These are phyloP conservation scores for Rhopalosiphum nymphaeae DNA, from an alignment of 2,888 invertebrate genomes.

Conservation along the genomic window DNA sequence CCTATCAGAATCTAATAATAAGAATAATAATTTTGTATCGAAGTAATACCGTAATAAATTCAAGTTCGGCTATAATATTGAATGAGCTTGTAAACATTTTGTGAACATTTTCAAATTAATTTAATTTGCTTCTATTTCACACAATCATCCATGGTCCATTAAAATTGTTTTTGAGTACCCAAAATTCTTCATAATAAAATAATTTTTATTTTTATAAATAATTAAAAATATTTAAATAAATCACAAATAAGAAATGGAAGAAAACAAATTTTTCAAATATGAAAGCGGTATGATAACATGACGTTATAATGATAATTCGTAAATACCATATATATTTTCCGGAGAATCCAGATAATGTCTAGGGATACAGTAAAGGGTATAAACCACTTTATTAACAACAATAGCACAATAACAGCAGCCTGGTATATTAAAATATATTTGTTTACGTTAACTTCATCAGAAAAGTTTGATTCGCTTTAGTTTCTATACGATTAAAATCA, in stretches of 20 bases:
- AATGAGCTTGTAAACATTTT: neutral
- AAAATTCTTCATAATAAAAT: neutral
- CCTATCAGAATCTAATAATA: neutral
- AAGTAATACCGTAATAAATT: neutral
- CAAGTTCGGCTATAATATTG: neutral
- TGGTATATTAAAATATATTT: neutral
- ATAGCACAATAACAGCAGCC: neutral
- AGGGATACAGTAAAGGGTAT: constrained; percentile 15
- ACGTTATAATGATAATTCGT: neutral
- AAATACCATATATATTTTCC: constrained; percentile 17
- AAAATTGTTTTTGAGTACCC: neutral
- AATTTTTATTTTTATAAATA: neutral
- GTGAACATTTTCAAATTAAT: neutral
- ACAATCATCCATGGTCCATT: neutral
- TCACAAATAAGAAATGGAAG: neutral
- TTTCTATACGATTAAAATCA: neutral
- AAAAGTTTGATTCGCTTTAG: neutral
- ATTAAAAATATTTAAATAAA: neutral
- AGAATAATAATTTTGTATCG: neutral
- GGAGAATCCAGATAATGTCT: constrained; percentile 18
- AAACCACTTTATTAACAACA: neutral
- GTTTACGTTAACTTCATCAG: neutral
- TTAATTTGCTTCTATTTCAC: neutral
- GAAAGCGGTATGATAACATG: neutral
- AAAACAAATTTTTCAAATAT: neutral